Percentiles rank a stretch among this genome's conserved stretches.
phyloP scores from a whole-genome alignment of 2,888 invertebrate species.

The Matsumyia berberina region DNA sequence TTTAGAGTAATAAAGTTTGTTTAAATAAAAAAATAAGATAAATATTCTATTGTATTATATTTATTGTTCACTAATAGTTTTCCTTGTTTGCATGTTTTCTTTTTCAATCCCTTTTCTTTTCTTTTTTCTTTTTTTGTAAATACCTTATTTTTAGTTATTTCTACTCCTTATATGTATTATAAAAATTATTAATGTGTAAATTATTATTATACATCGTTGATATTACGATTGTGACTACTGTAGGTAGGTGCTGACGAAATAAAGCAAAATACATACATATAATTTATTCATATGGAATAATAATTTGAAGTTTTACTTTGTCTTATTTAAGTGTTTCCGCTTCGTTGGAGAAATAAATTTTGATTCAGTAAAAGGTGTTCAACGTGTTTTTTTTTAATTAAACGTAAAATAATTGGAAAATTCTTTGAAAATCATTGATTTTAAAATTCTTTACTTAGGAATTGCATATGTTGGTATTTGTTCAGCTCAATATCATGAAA shows the following conservation, averaged over 20 bases:
- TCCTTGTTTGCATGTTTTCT: no score
- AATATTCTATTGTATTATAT: constrained; percentile 45
- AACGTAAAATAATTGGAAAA: no score
- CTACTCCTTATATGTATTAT: constrained; percentile 35
- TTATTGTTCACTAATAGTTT: constrained; percentile 3
- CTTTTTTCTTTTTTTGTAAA: constrained; percentile 40
- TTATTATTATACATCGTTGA: constrained; percentile 37
- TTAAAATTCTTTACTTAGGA: no score
- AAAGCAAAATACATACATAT: constrained; percentile 54
- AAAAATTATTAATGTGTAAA: constrained; percentile 48
- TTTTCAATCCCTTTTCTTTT: constrained; percentile 4
- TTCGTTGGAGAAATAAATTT: no score
- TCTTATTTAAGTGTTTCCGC: neutral
- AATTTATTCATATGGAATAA: constrained; percentile 60
- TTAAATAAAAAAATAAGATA: neutral
- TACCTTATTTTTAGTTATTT: constrained; percentile 26
- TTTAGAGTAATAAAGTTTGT: constrained; percentile 20
- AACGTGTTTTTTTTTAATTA: neutral
- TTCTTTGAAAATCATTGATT: no score
- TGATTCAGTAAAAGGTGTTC: no score
- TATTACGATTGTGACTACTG: constrained; percentile 46
- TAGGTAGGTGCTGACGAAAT: constrained; percentile 58
- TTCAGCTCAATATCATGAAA: no score
- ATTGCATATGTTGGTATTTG: no score
- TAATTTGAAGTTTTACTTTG: constrained; percentile 4